Base-by-base conservation (phyloP, 2,113 vertebrate genomes). In the Labeo rohita region DNA sequence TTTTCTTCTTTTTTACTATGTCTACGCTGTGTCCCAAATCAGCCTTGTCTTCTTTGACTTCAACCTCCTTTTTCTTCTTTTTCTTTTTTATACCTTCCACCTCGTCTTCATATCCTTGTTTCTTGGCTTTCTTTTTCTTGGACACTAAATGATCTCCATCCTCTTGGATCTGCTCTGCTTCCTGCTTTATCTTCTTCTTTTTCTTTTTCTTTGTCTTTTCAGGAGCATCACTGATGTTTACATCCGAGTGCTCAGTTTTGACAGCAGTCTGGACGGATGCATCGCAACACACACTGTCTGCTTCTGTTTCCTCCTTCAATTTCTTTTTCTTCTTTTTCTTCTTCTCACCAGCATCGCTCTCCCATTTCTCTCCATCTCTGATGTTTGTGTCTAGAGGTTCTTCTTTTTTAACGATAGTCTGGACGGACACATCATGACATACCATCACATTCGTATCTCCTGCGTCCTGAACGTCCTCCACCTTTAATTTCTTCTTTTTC, bases 111-210 rank as follows among this genome's bases (percentile, higher is more conserved):
- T 16, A 18, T 68, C 66, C 54, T 63, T 59, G 39, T 52, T 74
- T 82, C 61, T 83, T 36, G 15, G 8, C 79, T 76, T 81, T 75
- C 54, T 73, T 72, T 65, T 34, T 43, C 36, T 47, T 81, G 10
- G 79, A 76, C 59, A 49, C 16, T 54, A 18, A 8, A 56, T 68
- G 16, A 85, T 52, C 28, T 61, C 56, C 0, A 2, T 74, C 72
- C 54, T 85, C 73, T 5, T 18, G 45, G 6, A 39, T 11, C 6
- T 54, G 6, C 12, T 73, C 45, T 65, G 77, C 52, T 84, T 18
- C 68, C 52, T 90, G 89, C 34, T 91, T 93, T 0, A 3, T 76
- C 79, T 89, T 92, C 77, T 91, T 94, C 75, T 89, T 74, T 54
- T 92, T 93, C 79, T 91, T 93, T 4, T 65, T 23, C 18, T 49